Evolutionary conservation across 1,140 invertebrate genomes (phyloP).

Genomic region (Gonioctena quinquepunctata): DNA sequence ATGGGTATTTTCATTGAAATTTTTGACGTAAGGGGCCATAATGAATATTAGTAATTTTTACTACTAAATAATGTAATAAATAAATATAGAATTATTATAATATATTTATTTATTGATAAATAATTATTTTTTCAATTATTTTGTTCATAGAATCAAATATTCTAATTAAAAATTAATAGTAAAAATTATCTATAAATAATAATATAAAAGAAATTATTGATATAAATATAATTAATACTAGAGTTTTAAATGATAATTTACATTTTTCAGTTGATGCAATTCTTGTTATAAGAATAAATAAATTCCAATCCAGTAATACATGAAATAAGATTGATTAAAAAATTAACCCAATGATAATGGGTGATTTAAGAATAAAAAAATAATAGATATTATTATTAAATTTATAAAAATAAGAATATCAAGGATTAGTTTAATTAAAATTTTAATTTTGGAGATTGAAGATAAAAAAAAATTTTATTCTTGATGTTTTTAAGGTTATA

Average conservation of each 20-base stretch:
- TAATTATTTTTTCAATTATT: no score
- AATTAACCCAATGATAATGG: constrained; percentile 59
- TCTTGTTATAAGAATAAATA: constrained; percentile 63
- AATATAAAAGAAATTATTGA: not conserved
- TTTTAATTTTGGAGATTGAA: constrained; percentile 59
- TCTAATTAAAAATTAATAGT: not conserved
- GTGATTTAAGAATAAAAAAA: constrained; percentile 57
- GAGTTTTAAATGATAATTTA: constrained; percentile 37
- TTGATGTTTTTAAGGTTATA: constrained; percentile 60
- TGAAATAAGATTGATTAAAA: constrained; percentile 56
- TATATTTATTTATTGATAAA: no score
- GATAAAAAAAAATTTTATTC: constrained; percentile 59
- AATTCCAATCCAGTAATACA: constrained; percentile 56
- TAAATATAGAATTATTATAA: no score
- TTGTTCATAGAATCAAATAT: no score
- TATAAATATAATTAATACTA: not conserved
- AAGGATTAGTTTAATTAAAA: constrained; percentile 52
- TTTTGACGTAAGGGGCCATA: no score
- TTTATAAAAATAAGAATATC: constrained; percentile 55
- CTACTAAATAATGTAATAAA: no score
- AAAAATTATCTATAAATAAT: not conserved
- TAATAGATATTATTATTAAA: constrained; percentile 49
- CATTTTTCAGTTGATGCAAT: constrained; percentile 62
- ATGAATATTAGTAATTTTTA: no score
- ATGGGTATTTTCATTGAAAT: no score